Evolutionary conservation across 2,797 vertebrate genomes (phyloP).

Genomic region (Lacerta viridis): DNA sequence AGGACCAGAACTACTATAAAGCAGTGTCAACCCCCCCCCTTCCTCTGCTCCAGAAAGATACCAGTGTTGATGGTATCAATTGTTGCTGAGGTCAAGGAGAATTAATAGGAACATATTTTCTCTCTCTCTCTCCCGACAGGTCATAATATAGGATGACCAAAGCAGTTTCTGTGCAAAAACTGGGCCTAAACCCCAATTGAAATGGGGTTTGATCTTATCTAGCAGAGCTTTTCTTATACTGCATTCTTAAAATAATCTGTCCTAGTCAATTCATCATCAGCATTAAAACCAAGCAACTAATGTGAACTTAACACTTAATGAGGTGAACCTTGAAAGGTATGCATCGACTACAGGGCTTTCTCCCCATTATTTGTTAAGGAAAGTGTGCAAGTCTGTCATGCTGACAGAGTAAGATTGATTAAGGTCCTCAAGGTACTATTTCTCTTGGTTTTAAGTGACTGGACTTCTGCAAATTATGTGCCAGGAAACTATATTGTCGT

Average conservation of each 20-base stretch:
- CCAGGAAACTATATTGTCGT: neutral
- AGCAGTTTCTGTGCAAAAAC: too few relatives aligned
- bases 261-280: neutral
- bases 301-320: slow-evolving; percentile 11
- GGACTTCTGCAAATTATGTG: neutral
- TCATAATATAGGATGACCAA: neutral
- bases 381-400: neutral
- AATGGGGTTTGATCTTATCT: neutral
- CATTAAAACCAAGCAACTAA: neutral
- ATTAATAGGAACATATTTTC: too few relatives aligned
- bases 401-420: slow-evolving; percentile 12
- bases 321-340: neutral
- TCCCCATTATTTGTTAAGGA: slow-evolving; percentile 9
- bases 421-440: neutral
- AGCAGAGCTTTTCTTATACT: neutral
- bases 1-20: too few relatives aligned
- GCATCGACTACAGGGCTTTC: neutral
- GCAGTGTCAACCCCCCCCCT: too few relatives aligned
- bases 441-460: neutral
- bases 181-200: too few relatives aligned
- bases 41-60: too few relatives aligned
- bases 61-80: too few relatives aligned
- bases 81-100: too few relatives aligned
- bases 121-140: too few relatives aligned
- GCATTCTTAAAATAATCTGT: neutral